phyloP scores from a whole-genome alignment of 2,797 vertebrate genomes.

The Pitangus sulphuratus region DNA sequence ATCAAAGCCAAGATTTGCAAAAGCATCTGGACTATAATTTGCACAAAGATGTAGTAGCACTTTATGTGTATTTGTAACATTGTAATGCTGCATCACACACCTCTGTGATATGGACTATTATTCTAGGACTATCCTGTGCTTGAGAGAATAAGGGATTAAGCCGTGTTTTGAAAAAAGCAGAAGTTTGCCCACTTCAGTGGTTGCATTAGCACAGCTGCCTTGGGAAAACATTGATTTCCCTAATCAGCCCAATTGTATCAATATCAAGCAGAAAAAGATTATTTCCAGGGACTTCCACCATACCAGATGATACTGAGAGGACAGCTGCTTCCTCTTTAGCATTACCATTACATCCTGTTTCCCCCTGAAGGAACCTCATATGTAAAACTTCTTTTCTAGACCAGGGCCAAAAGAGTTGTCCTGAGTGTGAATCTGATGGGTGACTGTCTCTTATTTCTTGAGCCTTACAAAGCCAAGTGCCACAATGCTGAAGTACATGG shows the following conservation, averaged over 20 bases:
- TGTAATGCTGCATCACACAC: background rate
- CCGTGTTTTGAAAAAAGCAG: background rate
- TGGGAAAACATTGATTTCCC: background rate
- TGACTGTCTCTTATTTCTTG: background rate
- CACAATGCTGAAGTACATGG: accelerated
- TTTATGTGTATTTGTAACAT: background rate
- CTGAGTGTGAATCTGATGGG: background rate
- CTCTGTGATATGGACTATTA: background rate
- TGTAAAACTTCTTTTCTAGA: background rate
- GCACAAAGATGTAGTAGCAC: background rate
- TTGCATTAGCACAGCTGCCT: background rate
- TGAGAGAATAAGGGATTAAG: background rate
- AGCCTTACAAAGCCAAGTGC: background rate
- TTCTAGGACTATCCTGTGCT: background rate
- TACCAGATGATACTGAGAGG: background rate
- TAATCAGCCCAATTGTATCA: background rate
- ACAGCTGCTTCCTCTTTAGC: background rate
- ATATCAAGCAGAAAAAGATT: background rate
- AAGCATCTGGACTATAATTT: background rate
- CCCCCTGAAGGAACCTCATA: background rate
- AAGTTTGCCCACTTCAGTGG: background rate
- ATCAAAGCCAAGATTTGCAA: background rate
- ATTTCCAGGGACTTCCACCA: background rate
- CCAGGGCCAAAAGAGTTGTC: background rate
- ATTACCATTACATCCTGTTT: background rate